Evolutionary conservation across 2,888 invertebrate genomes (phyloP), one percentile per base, ranked within the genome.

Genomic region (Eristalinus sepulchralis): DNA sequence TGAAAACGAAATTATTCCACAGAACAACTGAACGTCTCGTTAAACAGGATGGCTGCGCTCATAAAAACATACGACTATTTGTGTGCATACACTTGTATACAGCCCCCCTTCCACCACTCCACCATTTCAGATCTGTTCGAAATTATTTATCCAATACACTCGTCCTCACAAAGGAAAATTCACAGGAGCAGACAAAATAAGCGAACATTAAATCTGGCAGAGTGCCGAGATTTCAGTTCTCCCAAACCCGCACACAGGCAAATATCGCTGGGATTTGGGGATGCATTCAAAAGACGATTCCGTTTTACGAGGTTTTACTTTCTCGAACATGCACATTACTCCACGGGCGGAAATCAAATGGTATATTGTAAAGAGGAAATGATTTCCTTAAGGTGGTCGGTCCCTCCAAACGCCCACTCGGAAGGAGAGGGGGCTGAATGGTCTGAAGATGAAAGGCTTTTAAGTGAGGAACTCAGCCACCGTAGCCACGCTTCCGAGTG

Each of bases 221-320:
- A 85, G 71, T 81, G 81, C 84, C 81, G 81, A 85, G 84, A 85
- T 85, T 81, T 81, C 53, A 72, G 31, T 59, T 68, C 60, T 59
- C 60, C 8, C 47, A 17, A 47, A 47, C 47, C 47, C 8, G 8
- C 17, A 39, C 67, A 17, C 39, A 63, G 36, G 67, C 24, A 64
- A 24, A 47, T 47, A 47, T 39, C 20, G 11, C 11, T 4, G 13
- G 39, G 31, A 60, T 6, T 66, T 55, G 57, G 67, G 68, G 71
- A 70, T 81, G 76, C 84, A 85, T 81, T 85, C 62, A 85, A 81
- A 85, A 77, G 81, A 77, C 81, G 76, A 85, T 81, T 85, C 72
- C 67, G 57, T 85, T 81, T 85, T 85, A 85, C 63, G 84, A 77
- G 76, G 33, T 72, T 81, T 72, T 81, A 53, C 81, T 67, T 24